Evolutionary conservation across 2,888 invertebrate genomes (phyloP).

Genomic region (Phengaris arion): DNA sequence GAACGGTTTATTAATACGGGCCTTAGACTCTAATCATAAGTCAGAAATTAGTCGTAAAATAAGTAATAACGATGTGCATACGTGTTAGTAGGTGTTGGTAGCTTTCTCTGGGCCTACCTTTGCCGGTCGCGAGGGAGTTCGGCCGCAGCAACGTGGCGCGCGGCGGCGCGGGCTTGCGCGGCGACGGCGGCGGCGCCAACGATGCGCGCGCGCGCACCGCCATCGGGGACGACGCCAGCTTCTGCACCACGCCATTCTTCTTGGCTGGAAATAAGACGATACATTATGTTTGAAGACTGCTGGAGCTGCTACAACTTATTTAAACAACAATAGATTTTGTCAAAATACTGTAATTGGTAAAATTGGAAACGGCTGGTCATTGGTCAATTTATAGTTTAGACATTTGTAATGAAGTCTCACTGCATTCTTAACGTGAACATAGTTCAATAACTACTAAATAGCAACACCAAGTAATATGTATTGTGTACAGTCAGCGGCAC

Average conservation of each 20-base stretch:
- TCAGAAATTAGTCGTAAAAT: not conserved
- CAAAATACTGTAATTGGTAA: too few relatives aligned
- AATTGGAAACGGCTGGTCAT: too few relatives aligned
- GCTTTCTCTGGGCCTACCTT: conserved; percentile 50
- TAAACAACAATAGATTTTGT: too few relatives aligned
- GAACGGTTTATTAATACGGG: too few relatives aligned
- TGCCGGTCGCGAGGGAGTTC: conserved; percentile 65
- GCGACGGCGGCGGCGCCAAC: conserved; percentile 63
- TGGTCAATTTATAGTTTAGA: too few relatives aligned
- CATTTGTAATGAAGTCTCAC: too few relatives aligned
- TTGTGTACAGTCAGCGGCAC: not conserved
- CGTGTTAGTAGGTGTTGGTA: too few relatives aligned
- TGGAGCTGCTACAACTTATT: too few relatives aligned
- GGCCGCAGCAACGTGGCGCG: conserved; percentile 65
- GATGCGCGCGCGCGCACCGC: conserved; percentile 65
- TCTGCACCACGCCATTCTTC: conserved; percentile 74
- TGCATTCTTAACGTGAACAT: too few relatives aligned
- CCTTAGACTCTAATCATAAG: not conserved
- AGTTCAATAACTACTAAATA: too few relatives aligned
- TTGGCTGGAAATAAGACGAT: conserved; percentile 56
- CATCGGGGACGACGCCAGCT: conserved; percentile 70
- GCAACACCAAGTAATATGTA: too few relatives aligned
- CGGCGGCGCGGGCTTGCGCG: conserved; percentile 65
- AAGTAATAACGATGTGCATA: not conserved
- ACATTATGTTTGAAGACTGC: not conserved